Base-by-base conservation (phyloP, 2,888 invertebrate genomes). In the Prenolepis imparis region DNA sequence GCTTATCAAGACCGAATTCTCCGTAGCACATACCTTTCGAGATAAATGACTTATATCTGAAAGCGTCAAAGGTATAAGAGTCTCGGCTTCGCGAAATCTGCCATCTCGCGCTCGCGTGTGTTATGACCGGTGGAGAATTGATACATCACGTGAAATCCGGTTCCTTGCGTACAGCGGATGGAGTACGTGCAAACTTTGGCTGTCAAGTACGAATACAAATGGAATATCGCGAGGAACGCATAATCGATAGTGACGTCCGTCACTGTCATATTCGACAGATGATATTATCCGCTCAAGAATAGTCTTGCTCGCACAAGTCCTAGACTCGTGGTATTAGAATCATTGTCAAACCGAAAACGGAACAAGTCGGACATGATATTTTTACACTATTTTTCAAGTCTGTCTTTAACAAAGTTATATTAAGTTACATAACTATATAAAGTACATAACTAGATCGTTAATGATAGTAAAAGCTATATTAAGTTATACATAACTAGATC, bases 61-160 rank as follows among this genome's bases (percentile, higher is more conserved):
- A 68, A 80, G 72, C 32, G 72, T 61, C 24, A 5, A 36, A 24
- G n/a, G 55, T 41, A n/a, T n/a, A 39, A 72, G n/a, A 36, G 21
- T 15, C 3, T 12, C 39, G 0, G 9, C 15, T 52, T 52, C 52
- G n/a, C 78, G 59, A 48, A 59, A 78, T 59, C 78, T 70, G 70
- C 70, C 70, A 61, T n/a, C n/a, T 78, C 78, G 70, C 52, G 57
- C 32, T 78, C 68, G 44, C 57, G 70, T 59, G 70, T 59, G 70
- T 36, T 78, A 78, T 59, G 44, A 59, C 44, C 70, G 59, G 32
- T 32, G 59, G 36, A 61, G 70, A 70, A 80, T 80, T 72, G 72
- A 80, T 80, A 72, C 78, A 70, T 44, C 78, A 70, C 70, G 78
- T 72, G 59, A 80, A 80, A 80, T 80, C 78, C 44, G 72, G 24